A percentile compares a stretch with the other conserved stretches of the same genome.
Evolutionary conservation across 2,888 invertebrate species (phyloP).

Genomic region (Anthophora plumipes): DNA sequence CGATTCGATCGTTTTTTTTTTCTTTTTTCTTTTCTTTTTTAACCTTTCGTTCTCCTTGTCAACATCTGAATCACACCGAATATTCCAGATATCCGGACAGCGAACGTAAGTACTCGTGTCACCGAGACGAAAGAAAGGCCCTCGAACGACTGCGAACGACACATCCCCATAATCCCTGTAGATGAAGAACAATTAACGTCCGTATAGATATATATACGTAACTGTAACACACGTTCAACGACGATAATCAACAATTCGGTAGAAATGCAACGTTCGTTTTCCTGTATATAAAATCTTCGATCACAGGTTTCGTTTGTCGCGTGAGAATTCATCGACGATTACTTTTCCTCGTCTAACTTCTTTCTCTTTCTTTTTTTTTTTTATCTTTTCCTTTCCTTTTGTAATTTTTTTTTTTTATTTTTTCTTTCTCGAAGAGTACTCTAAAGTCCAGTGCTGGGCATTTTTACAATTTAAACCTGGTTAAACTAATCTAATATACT

Average conservation of each 20-base stretch:
- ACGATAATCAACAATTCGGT: slow-evolving; percentile 43
- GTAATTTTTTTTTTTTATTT: neutral
- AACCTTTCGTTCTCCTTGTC: neutral
- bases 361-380: neutral
- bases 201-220: slow-evolving; percentile 6
- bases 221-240: slow-evolving; percentile 36
- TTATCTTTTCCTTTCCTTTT: neutral
- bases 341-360: neutral
- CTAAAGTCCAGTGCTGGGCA: slow-evolving; percentile 41
- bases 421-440: neutral
- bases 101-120: slow-evolving; percentile 61
- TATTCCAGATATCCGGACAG: neutral
- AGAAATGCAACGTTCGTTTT: slow-evolving; percentile 43
- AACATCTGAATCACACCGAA: slow-evolving; percentile 26
- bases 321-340: slow-evolving; percentile 14
- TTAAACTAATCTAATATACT: too few species aligned
- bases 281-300: slow-evolving; percentile 58
- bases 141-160: slow-evolving; percentile 18
- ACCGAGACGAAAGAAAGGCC: slow-evolving; percentile 41
- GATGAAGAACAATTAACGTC: slow-evolving; percentile 32
- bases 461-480: too few species aligned
- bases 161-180: neutral
- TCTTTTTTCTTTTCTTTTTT: neutral
- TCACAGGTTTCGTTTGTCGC: slow-evolving; percentile 51
- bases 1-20: too few species aligned